These are phyloP conservation scores for Pasiphila rectangulata DNA, from an alignment of 2,888 invertebrate genomes.

Conservation along the genomic window DNA sequence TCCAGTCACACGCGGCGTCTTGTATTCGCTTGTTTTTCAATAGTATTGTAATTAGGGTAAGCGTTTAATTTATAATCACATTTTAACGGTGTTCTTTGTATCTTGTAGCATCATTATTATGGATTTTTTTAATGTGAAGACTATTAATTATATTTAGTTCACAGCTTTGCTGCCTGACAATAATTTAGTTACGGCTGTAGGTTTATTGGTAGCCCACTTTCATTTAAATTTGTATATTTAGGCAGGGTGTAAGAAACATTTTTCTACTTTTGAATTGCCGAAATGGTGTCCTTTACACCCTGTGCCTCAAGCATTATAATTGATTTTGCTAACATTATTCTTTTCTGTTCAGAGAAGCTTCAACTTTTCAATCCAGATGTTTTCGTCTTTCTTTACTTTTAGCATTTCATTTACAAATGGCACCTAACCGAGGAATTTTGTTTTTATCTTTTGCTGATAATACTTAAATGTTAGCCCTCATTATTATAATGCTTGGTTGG, in stretches of 20 bases:
- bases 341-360: background rate
- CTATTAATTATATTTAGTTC: slow-evolving; percentile 51
- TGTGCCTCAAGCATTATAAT: slow-evolving; percentile 43
- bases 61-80: slow-evolving; percentile 56
- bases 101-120: slow-evolving; percentile 27
- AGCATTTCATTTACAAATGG: no score
- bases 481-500: slow-evolving; percentile 27
- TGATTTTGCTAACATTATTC: slow-evolving; percentile 34
- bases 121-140: slow-evolving; percentile 54
- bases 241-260: background rate
- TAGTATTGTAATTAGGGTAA: slow-evolving; percentile 45
- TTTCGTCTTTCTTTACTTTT: background rate
- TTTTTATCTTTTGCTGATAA: slow-evolving; percentile 9
- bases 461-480: slow-evolving; percentile 18
- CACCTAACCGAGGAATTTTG: no score
- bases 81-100: slow-evolving; percentile 46
- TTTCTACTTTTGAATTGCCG: background rate
- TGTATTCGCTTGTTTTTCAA: slow-evolving; percentile 43
- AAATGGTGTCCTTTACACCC: background rate
- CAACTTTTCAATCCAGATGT: background rate
- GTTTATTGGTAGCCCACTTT: slow-evolving; percentile 35
- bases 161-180: slow-evolving; percentile 69
- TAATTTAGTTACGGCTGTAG: slow-evolving; percentile 59
- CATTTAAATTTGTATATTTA: slow-evolving; percentile 39
- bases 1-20: slow-evolving; percentile 28